Base-by-base conservation (phyloP, 2,113 vertebrate genomes). In the Ictalurus punctatus region DNA sequence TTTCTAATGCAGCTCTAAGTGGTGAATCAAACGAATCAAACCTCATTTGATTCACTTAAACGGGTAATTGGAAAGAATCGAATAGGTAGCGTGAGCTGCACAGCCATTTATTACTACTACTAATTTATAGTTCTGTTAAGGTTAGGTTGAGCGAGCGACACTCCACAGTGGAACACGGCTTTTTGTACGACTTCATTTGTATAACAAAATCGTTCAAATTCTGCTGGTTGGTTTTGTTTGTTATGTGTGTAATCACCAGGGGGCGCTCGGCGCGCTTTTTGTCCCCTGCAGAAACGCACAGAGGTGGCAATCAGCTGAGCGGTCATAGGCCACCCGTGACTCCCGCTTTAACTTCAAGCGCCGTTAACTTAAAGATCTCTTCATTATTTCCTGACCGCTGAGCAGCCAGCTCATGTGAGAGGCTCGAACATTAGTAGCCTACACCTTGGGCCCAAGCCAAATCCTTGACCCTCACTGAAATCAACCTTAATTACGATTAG, bases 201-300 rank as follows among this genome's bases (percentile, higher is more conserved):
- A 67, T 52, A 52, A 27, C 44, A 86, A 59, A 61, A 37, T 83
- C 19, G 56, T 61, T 61, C 4, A 44, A 44, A 76, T 59, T 21
- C 44, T 83, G 78, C 56, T 69, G 78, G 82, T 74, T 48, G 73
- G 27, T 83, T 84, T 44, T 59, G 54, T 37, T 10, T 85, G 84
- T 88, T 90, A 87, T 27, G 14, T 25, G 10, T 85, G 85, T 92
- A 93, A 92, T 96, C 97, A 94, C 96, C 95, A 97, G 97, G 96
- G 96, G 97, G 96, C 96, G 94, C 96, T 94, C 96, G 94, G 96
- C 94, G 95, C 96, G 95, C 80, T 95, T 95, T 91, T 95, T 87
- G 94, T 94, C 95, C 95, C 94, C 91, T 76, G 40, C 93, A 95
- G 94, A 95, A 94, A 93, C 92, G 89, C 90, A 90, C 90, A 58